Base-by-base conservation (phyloP, 2,888 invertebrate genomes). In the Orgyia antiqua region DNA sequence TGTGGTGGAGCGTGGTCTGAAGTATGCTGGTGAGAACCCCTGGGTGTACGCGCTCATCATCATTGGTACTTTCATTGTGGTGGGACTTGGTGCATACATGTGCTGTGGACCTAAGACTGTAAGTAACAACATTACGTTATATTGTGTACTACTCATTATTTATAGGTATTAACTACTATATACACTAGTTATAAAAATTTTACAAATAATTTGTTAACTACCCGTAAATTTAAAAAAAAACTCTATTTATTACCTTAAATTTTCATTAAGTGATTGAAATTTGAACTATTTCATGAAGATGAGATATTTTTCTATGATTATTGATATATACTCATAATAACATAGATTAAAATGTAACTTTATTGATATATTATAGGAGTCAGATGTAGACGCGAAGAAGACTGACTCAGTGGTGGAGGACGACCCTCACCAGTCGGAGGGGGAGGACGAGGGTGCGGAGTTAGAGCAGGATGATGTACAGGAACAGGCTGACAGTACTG, bases 21-120 rank as follows among this genome's bases (percentile, higher is more conserved):
- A 90, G 65, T 91, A 92, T 65, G 93, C 95, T 40, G 92, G 93
- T 55, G 93, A 94, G 43, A 91, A 94, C 68, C 98, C 98, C 15
- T 95, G 96, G 93, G 88, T 97, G 59, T 98, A 95, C 93, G 95
- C 91, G 27, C 91, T 96, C 31, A 93, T 93, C 80, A 89, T 96
- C 60, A 78, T 97, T 48, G 89, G 91, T 36, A 79, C 93, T 59
- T 93, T 94, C 61, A 78, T 96, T 36, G 91, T 97, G 27, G 88
- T 97, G 61, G 92, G 94, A 31, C 83, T 94, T 58, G 70, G 93
- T 65, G 88, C 95, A 58, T 95, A 95, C 79, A 90, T 92, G 70
- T 95, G 95, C 88, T 96, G 94, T 80, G 89, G 88, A 38, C 47
- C 72, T 10, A 74, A 62, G 33, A 72, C 88, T 83, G 91, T 91